Percentiles rank a stretch among this genome's conserved stretches.
These are phyloP conservation scores for Gryllus longicercus DNA, from an alignment of 2,888 invertebrate species.

Conservation along the genomic window DNA sequence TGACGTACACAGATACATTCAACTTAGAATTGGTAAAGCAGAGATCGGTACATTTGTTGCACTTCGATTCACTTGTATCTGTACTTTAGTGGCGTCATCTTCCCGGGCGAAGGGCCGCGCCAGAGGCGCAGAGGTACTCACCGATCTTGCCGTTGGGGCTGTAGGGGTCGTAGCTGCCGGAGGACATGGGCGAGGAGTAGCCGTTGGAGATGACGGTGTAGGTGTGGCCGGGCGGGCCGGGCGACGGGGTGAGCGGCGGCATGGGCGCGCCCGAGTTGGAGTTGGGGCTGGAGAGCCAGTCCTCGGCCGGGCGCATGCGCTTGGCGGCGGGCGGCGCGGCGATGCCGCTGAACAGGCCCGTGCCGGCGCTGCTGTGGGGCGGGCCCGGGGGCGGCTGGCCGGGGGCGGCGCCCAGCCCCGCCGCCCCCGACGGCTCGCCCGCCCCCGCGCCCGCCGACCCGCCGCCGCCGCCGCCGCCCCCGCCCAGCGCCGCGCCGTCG, in stretches of 20 bases:
- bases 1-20: no score
- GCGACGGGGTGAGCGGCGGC: constrained; percentile 54
- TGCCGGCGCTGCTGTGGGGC: neutral
- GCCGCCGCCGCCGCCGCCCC: neutral
- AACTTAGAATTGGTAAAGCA: no score
- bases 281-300: constrained; percentile 62
- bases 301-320: constrained; percentile 58
- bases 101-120: no score
- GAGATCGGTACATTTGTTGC: no score
- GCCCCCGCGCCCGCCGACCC: constrained; percentile 35
- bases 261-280: constrained; percentile 48
- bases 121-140: constrained; percentile 51
- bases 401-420: neutral
- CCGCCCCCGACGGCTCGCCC: constrained; percentile 37
- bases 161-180: constrained; percentile 85
- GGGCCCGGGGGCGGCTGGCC: constrained; percentile 40
- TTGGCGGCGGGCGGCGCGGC: constrained; percentile 48
- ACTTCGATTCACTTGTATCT: no score
- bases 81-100: no score
- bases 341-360: constrained; percentile 46
- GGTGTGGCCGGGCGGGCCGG: constrained; percentile 55
- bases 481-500: constrained; percentile 1
- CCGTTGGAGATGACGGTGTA: constrained; percentile 58
- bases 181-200: constrained; percentile 76
- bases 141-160: constrained; percentile 87